Conservation (phyloP, 2,113 vertebrate species). For the Cepphus grylle region DNA sequence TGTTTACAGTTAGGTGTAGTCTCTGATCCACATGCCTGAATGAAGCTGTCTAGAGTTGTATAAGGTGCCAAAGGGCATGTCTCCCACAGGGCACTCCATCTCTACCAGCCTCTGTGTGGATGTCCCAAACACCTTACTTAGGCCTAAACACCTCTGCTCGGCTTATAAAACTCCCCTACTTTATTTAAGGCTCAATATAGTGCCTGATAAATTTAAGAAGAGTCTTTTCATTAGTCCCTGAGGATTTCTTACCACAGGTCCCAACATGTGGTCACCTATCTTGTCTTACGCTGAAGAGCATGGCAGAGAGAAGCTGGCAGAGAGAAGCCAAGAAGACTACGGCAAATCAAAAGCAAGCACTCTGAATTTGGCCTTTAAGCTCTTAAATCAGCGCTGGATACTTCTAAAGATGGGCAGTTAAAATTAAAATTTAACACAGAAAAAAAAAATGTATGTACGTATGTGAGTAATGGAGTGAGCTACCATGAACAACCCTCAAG, state of each 20-base stretch:
- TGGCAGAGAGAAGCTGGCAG: neutral
- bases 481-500: neutral
- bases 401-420: neutral
- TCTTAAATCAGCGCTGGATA: neutral
- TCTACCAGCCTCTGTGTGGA: neutral
- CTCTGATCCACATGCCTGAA: neutral
- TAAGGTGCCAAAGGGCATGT: neutral
- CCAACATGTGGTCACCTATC: neutral
- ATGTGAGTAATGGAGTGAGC: neutral
- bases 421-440: neutral
- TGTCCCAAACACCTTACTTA: neutral
- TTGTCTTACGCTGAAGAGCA: neutral
- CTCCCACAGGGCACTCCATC: neutral
- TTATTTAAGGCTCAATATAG: neutral
- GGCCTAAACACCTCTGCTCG: neutral
- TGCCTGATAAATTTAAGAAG: neutral
- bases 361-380: neutral
- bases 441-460: neutral
- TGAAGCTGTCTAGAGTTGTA: neutral
- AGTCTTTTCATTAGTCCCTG: neutral
- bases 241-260: neutral
- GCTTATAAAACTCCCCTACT: accelerated
- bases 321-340: neutral
- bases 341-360: neutral
- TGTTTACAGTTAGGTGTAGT: neutral